Percentiles rank a stretch among this genome's conserved stretches.
phyloP scores from a whole-genome alignment of 2,113 vertebrate species.

The Sapajus apella region DNA sequence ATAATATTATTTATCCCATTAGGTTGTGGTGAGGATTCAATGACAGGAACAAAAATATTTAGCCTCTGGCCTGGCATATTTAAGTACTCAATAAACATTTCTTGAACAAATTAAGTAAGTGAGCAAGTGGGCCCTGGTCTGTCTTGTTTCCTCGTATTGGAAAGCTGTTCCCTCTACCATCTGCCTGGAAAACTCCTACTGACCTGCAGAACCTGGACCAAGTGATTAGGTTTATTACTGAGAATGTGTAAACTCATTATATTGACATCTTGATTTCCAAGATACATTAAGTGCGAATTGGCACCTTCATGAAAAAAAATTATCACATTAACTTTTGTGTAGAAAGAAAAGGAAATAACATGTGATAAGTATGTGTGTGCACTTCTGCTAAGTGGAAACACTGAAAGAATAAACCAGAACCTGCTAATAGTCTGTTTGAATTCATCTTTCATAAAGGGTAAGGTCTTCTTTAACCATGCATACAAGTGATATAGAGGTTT shows the following conservation, averaged over 20 bases:
- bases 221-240: neutral
- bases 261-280: neutral
- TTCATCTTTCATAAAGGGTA: neutral
- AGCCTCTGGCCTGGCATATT: neutral
- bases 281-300: neutral
- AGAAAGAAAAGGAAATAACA: neutral
- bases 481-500: neutral
- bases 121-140: neutral
- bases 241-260: neutral
- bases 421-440: neutral
- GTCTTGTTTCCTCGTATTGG: neutral
- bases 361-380: neutral
- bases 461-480: neutral
- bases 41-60: neutral
- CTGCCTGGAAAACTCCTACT: neutral
- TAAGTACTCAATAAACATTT: neutral
- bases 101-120: neutral
- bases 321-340: neutral
- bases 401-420: slow-evolving; percentile 5
- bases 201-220: neutral
- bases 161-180: neutral
- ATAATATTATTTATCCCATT: neutral
- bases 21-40: neutral
- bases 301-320: neutral
- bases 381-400: neutral